Conservation (phyloP, 2,113 vertebrate genomes). For the Notothenia rossii region DNA sequence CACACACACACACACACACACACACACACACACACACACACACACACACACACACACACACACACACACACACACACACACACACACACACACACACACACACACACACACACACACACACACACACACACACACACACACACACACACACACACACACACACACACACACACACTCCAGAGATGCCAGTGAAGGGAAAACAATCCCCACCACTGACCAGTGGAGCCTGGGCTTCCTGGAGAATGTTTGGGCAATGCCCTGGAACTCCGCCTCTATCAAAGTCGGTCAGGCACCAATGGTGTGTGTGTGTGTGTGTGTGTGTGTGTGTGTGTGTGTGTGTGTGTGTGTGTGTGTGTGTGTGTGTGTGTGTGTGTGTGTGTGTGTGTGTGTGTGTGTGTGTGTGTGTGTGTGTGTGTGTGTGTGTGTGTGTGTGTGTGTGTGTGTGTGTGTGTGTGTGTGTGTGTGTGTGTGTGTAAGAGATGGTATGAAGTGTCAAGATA, state of each 20-base stretch:
- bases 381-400: not conserved
- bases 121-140: no score
- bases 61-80: no score
- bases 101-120: no score
- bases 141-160: slow-evolving; percentile 7
- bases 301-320: slow-evolving; percentile 4
- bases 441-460: not conserved
- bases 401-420: not conserved
- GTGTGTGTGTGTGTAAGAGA: not conserved
- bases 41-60: no score
- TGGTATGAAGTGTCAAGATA: slow-evolving; percentile 13
- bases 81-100: no score
- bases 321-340: slow-evolving; percentile 5
- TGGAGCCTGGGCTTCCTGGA: slow-evolving; percentile 58
- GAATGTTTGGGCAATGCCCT: slow-evolving; percentile 56
- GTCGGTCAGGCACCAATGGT: slow-evolving; percentile 57
- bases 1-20: not conserved
- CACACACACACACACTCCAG: not conserved
- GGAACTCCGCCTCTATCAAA: slow-evolving; percentile 59
- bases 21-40: no score
- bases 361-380: not conserved
- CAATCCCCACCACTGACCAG: slow-evolving; percentile 56
- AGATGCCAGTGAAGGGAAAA: slow-evolving; percentile 53
- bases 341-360: slow-evolving; percentile 9
- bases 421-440: not conserved